A percentile compares a stretch with the other conserved stretches of the same genome.
Conservation (phyloP, 2,888 invertebrate genomes). For the Tolmerus cingulatus region DNA sequence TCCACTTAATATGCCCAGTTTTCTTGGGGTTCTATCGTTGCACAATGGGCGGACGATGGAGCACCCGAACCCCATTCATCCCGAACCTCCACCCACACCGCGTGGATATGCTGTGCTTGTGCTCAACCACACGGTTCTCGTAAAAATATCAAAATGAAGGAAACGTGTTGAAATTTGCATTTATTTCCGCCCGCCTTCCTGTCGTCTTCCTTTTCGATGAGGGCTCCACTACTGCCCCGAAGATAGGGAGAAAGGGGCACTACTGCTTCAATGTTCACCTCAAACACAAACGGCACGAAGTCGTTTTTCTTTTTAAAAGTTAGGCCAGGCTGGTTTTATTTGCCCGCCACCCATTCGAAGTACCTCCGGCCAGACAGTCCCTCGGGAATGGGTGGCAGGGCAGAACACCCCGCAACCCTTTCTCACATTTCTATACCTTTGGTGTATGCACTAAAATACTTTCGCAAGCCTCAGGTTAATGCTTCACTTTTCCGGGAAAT, state of each 20-base stretch:
- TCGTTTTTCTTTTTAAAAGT: background rate
- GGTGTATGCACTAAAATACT: background rate
- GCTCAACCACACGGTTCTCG: background rate
- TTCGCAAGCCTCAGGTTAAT: background rate
- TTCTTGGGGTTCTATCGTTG: background rate
- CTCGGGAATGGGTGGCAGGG: background rate
- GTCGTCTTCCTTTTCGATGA: background rate
- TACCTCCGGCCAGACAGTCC: background rate
- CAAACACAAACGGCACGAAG: background rate
- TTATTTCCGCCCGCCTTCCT: background rate
- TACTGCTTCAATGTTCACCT: background rate
- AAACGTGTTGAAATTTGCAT: constrained; percentile 27
- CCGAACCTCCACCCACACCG: background rate
- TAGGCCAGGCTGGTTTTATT: background rate
- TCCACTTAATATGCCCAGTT: too few relatives aligned
- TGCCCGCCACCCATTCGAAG: background rate
- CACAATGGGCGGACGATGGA: background rate
- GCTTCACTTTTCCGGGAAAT: background rate
- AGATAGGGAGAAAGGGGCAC: background rate
- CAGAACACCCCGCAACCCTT: background rate
- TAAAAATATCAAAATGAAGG: constrained; percentile 20
- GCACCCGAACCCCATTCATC: background rate
- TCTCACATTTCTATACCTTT: background rate
- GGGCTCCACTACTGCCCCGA: background rate
- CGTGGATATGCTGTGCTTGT: background rate